Conservation (phyloP, 2,113 vertebrate species). For the Hystrix brachyura region DNA sequence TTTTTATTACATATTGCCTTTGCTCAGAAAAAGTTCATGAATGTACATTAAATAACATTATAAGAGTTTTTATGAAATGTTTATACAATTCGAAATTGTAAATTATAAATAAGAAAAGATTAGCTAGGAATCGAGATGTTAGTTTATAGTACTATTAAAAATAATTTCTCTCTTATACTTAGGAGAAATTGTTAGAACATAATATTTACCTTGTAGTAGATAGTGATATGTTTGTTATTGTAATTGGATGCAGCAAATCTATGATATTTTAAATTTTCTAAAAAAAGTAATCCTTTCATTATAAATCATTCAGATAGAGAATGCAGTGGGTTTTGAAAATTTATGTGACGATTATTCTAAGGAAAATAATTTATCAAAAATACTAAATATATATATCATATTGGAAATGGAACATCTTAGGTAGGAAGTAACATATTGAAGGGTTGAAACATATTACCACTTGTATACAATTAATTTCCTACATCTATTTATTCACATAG, state of each 20-base stretch:
- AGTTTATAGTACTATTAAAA: background rate
- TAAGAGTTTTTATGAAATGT: background rate
- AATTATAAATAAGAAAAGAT: background rate
- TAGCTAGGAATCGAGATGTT: background rate
- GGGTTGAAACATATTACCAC: background rate
- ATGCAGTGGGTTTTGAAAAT: background rate
- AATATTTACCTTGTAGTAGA: background rate
- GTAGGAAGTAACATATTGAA: background rate
- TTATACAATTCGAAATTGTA: background rate
- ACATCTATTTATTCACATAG: background rate
- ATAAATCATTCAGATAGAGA: background rate
- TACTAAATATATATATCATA: background rate
- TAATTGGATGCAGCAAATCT: background rate
- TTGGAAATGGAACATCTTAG: background rate
- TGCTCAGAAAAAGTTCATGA: background rate
- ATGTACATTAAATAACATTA: background rate
- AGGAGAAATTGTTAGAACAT: background rate
- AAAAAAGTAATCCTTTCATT: background rate
- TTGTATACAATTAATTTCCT: background rate
- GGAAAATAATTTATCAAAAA: background rate
- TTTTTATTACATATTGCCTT: background rate
- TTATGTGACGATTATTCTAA: background rate
- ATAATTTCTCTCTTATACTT: background rate
- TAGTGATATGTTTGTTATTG: background rate
- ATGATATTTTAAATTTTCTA: background rate